Percentiles rank a stretch among this genome's conserved stretches.
Evolutionary conservation across 2,113 vertebrate genomes (phyloP).

Genomic region (Riparia riparia): DNA sequence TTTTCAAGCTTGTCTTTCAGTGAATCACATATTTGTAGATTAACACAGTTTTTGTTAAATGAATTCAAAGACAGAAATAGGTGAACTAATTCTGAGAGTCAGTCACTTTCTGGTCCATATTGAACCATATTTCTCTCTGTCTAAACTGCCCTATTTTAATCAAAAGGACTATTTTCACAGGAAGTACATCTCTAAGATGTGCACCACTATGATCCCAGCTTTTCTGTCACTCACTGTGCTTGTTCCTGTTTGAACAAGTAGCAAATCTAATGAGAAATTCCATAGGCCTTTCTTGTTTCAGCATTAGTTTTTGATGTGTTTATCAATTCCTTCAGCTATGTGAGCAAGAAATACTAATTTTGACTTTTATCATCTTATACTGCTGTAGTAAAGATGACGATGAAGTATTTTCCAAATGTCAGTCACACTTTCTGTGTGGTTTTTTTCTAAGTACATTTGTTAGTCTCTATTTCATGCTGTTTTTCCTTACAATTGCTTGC

Average conservation of each 20-base stretch:
- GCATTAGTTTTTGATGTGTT: not conserved
- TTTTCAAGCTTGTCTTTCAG: conserved; percentile 16
- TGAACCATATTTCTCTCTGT: not conserved
- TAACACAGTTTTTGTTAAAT: not conserved
- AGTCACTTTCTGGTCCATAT: not conserved
- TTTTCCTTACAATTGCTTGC: not conserved
- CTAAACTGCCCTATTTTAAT: not conserved
- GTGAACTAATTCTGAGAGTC: not conserved
- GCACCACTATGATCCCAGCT: not conserved
- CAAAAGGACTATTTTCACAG: not conserved
- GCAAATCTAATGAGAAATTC: not conserved
- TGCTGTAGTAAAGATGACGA: not conserved
- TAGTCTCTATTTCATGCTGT: not conserved
- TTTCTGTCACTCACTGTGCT: not conserved
- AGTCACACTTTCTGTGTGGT: fast-evolving
- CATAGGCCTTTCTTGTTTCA: not conserved
- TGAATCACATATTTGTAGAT: not conserved
- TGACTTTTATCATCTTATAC: not conserved
- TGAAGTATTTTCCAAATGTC: not conserved
- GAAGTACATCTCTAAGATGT: not conserved
- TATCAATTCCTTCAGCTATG: not conserved
- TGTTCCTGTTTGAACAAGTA: not conserved
- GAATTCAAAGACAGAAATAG: not conserved
- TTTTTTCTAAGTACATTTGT: not conserved
- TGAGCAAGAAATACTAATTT: not conserved